Evolutionary conservation across 2,113 vertebrate genomes (phyloP).

Genomic region (Ageneiosus marmoratus): DNA sequence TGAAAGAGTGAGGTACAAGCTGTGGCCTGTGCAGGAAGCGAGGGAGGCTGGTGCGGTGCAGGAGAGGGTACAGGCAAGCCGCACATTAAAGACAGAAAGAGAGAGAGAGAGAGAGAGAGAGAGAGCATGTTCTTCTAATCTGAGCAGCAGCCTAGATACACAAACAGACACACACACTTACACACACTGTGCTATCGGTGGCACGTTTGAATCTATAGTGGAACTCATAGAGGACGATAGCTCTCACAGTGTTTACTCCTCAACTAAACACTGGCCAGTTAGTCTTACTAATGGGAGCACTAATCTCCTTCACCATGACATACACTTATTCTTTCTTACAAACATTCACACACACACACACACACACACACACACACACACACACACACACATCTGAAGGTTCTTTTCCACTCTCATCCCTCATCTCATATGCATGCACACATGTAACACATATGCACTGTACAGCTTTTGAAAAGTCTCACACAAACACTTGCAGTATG

Average conservation of each 20-base stretch:
- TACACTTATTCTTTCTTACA: constrained; percentile 58
- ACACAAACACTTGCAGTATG: neutral
- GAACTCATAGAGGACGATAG: constrained; percentile 57
- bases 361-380: constrained; percentile 16
- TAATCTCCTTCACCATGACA: constrained; percentile 73
- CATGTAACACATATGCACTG: constrained; percentile 8
- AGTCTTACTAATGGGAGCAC: constrained; percentile 71
- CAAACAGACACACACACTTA: neutral
- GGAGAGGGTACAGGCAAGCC: constrained; percentile 48
- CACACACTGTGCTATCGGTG: constrained; percentile 53
- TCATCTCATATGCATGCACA: constrained; percentile 3
- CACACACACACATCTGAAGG: neutral
- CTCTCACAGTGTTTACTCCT: constrained; percentile 70
- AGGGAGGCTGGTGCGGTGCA: constrained; percentile 63
- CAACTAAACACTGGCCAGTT: constrained; percentile 72
- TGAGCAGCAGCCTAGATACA: too few species aligned
- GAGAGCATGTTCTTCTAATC: too few species aligned
- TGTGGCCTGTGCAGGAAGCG: constrained; percentile 68
- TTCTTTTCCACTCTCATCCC: neutral
- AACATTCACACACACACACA: constrained; percentile 39
- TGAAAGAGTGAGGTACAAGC: constrained; percentile 40
- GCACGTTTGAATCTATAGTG: constrained; percentile 60
- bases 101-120: constrained; percentile 9
- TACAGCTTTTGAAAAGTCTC: neutral
- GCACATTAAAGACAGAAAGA: constrained; percentile 25